Evolutionary conservation across 2,888 invertebrate genomes (phyloP).

Genomic region (Ormyrus nitidulus): DNA sequence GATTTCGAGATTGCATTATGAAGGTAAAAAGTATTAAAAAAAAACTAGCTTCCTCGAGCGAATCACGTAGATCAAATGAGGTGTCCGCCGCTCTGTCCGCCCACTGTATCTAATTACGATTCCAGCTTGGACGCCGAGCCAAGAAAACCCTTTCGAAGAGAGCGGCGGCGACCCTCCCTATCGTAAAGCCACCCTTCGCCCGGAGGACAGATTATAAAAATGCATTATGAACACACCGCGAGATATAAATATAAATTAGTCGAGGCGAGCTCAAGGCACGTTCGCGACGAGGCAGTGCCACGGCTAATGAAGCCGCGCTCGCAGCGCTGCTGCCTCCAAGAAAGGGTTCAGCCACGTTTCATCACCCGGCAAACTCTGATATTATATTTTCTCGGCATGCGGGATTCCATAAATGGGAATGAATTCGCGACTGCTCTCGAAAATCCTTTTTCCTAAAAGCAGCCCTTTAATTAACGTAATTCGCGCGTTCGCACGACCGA

Average conservation of each 20-base stretch:
- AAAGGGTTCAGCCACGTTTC: constrained; percentile 40
- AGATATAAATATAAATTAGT: constrained; percentile 63
- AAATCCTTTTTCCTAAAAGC: neutral
- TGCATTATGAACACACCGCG: constrained; percentile 61
- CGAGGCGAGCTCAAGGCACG: constrained; percentile 58
- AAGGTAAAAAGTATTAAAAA: neutral
- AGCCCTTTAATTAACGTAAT: constrained; percentile 35
- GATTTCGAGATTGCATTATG: constrained; percentile 30
- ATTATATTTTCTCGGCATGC: constrained; percentile 43
- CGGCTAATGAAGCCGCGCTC: constrained; percentile 53
- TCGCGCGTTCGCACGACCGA: neutral
- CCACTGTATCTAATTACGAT: constrained; percentile 35
- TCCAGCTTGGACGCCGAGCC: constrained; percentile 6
- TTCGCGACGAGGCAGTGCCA: constrained; percentile 44
- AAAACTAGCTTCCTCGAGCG: too few species aligned
- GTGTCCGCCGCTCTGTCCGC: too few species aligned
- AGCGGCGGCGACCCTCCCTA: constrained; percentile 6
- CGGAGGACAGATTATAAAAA: constrained; percentile 62
- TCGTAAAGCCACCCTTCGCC: constrained; percentile 58
- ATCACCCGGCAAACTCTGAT: constrained; percentile 42
- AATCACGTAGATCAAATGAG: too few species aligned
- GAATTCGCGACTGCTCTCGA: constrained; percentile 11
- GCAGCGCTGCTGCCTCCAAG: constrained; percentile 33
- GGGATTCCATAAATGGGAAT: constrained; percentile 38
- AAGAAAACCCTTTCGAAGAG: constrained; percentile 45